These are phyloP conservation scores for Ambastaia sidthimunki DNA, from an alignment of 2,797 vertebrate species.

Conservation along the genomic window DNA sequence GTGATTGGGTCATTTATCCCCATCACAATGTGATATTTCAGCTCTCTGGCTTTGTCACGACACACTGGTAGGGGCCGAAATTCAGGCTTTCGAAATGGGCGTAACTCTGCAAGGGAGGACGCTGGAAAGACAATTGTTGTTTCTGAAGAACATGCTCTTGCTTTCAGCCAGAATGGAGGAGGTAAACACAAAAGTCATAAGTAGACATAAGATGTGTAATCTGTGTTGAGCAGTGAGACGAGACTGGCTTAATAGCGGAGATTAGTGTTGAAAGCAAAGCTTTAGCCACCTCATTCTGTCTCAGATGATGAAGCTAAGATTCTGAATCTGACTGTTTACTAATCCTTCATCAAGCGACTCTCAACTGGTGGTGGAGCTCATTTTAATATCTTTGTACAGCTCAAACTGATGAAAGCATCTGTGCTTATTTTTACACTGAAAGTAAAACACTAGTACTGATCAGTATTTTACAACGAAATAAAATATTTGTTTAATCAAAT, in stretches of 20 bases:
- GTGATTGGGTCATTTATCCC: slow-evolving; percentile 75
- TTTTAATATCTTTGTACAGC: neutral
- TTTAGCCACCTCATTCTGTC: slow-evolving; percentile 25
- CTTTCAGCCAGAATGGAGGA: slow-evolving; percentile 6
- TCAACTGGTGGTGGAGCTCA: neutral
- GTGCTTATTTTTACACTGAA: no score
- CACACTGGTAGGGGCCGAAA: slow-evolving; percentile 50
- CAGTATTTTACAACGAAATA: no score
- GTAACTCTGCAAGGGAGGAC: slow-evolving; percentile 58
- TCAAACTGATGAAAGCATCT: neutral
- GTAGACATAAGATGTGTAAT: slow-evolving; percentile 20
- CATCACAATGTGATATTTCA: slow-evolving; percentile 72
- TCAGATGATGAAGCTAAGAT: slow-evolving; percentile 36
- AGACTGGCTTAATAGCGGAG: slow-evolving; percentile 3
- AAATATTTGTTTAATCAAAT: no score
- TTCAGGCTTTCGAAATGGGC: slow-evolving; percentile 60
- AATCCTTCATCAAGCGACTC: neutral
- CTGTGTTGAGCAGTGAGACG: neutral
- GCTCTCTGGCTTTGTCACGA: slow-evolving; percentile 63
- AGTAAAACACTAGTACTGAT: no score
- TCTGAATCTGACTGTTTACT: neutral
- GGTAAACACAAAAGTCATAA: slow-evolving; percentile 15
- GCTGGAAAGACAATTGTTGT: slow-evolving; percentile 3
- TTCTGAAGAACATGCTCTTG: slow-evolving; percentile 28
- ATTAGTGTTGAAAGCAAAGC: slow-evolving; percentile 2